Conservation (phyloP, 2,888 invertebrate genomes). For the Ganaspis brasiliensis region DNA sequence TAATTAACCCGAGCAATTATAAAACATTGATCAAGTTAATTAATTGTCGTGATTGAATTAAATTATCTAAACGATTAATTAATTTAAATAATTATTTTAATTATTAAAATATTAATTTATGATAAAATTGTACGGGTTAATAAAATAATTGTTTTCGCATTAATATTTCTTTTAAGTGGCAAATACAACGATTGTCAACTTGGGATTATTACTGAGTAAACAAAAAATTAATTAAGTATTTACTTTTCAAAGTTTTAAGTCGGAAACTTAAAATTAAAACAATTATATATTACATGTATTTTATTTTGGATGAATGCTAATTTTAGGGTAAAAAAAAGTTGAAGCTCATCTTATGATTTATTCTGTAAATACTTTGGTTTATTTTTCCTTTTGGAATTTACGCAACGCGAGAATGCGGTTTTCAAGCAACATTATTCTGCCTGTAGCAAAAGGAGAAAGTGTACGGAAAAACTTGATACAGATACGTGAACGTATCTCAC, state of each 20-base stretch:
- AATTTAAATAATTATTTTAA: no score
- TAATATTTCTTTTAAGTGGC: background rate
- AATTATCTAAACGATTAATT: no score
- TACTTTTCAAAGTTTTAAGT: conserved; percentile 6
- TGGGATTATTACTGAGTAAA: conserved; percentile 19
- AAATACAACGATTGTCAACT: conserved; percentile 10
- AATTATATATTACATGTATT: background rate
- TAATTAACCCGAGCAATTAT: background rate
- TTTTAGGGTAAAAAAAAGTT: background rate
- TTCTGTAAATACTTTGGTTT: conserved; percentile 16
- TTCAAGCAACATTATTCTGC: conserved; percentile 18
- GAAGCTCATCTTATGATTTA: conserved; percentile 24
- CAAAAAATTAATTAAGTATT: no score
- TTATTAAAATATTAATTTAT: no score
- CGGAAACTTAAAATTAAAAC: background rate
- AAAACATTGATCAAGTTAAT: no score
- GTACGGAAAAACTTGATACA: conserved; percentile 22
- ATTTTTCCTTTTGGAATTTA: conserved; percentile 11
- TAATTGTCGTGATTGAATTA: no score
- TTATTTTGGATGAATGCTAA: background rate
- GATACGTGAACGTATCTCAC: background rate
- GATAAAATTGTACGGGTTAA: no score
- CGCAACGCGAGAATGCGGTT: conserved; percentile 29
- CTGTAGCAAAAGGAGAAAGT: conserved; percentile 37
- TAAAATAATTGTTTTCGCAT: background rate